Evolutionary conservation across 2,113 vertebrate species (phyloP).

Genomic region (Atractosteus spatula): DNA sequence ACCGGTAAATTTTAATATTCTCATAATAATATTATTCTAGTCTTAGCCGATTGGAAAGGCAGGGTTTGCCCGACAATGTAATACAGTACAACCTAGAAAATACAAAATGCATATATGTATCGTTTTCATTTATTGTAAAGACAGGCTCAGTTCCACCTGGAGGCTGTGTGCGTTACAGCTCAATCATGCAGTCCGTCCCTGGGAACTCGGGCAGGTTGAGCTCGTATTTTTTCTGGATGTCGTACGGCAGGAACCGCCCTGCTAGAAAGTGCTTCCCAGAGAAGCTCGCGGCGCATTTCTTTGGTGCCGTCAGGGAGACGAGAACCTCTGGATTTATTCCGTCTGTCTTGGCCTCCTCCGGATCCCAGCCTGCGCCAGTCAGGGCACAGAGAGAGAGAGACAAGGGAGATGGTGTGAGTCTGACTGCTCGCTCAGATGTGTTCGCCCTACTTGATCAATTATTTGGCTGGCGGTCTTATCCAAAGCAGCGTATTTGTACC

Average conservation of each 20-base stretch:
- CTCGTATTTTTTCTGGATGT: constrained; percentile 89
- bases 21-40: constrained; percentile 37
- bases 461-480: no score
- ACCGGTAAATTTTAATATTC: constrained; percentile 42
- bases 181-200: constrained; percentile 83
- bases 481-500: no score
- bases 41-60: constrained; percentile 17
- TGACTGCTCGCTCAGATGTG: neutral
- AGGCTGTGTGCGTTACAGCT: constrained; percentile 63
- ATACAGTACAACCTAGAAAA: constrained; percentile 59
- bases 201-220: constrained; percentile 82
- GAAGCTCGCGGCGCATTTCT: constrained; percentile 79
- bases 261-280: constrained; percentile 89
- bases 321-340: constrained; percentile 86
- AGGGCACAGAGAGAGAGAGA: neutral
- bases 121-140: constrained; percentile 34
- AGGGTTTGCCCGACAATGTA: constrained; percentile 33
- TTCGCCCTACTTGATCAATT: no score
- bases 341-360: constrained; percentile 65
- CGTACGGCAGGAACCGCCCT: constrained; percentile 87
- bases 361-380: constrained; percentile 75
- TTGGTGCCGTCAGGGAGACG: constrained; percentile 85
- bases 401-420: neutral
- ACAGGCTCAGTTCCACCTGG: constrained; percentile 15
- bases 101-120: constrained; percentile 58